A percentile compares a stretch with the other conserved stretches of the same genome.
phyloP scores from a whole-genome alignment of 1,140 invertebrate species.

The Chionoecetes opilio region DNA sequence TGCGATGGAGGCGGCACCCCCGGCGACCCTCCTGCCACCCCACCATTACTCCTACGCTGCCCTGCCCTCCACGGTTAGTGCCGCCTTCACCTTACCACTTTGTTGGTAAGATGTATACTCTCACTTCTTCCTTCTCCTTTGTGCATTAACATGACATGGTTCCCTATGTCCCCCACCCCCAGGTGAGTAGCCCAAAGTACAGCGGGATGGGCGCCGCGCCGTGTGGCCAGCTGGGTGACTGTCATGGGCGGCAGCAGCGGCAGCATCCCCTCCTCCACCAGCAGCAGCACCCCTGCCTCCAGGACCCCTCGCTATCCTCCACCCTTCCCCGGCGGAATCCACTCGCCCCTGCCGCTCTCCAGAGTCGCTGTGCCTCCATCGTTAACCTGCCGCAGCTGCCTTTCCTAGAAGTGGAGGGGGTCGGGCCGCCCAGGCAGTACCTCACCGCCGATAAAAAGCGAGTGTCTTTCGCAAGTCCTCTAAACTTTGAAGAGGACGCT shows the following conservation, averaged over 20 bases:
- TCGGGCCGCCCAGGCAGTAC: neutral
- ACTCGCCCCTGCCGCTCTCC: neutral
- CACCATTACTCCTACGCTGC: conserved; percentile 9
- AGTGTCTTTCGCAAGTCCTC: conserved; percentile 46
- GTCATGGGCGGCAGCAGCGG: neutral
- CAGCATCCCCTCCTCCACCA: neutral
- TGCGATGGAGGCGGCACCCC: neutral
- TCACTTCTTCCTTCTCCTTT: neutral
- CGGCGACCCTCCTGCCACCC: conserved; percentile 5
- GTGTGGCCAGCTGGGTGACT: neutral
- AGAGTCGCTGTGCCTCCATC: neutral
- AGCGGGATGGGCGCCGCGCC: neutral
- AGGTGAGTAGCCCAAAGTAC: neutral
- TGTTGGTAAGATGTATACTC: neutral
- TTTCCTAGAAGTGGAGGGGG: neutral
- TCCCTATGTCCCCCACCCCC: neutral
- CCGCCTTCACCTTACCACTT: neutral
- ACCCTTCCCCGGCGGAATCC: neutral
- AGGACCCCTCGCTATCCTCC: neutral
- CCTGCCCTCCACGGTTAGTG: conserved; percentile 3
- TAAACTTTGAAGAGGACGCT: conserved; percentile 41
- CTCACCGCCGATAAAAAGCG: neutral
- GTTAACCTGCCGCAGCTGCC: neutral
- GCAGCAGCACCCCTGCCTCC: neutral
- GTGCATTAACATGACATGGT: neutral